Percentiles rank a stretch among this genome's conserved stretches.
These are phyloP conservation scores for Drosophila merina DNA, from an alignment of 2,888 invertebrate genomes.

Conservation along the genomic window DNA sequence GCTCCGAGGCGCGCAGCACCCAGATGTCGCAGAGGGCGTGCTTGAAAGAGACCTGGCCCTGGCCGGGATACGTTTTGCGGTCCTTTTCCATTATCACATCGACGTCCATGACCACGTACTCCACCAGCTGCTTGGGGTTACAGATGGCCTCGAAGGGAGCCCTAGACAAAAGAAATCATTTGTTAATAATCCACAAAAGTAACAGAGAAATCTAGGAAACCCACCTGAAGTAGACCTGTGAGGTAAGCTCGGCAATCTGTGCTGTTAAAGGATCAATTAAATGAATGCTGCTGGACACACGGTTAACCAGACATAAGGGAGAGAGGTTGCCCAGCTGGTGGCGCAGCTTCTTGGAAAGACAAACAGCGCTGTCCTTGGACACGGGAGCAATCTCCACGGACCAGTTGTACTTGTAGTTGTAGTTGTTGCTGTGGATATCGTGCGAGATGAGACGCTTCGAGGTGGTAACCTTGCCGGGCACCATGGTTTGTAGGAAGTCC, in stretches of 20 bases:
- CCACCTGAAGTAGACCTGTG: constrained; percentile 92
- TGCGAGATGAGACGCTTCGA: constrained; percentile 98
- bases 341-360: constrained; percentile 93
- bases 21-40: constrained; percentile 97
- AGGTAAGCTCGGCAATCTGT: constrained; percentile 94
- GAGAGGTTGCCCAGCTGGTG: constrained; percentile 94
- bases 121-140: constrained; percentile 94
- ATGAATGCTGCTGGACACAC: constrained; percentile 95
- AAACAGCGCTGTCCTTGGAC: constrained; percentile 97
- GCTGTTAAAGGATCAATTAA: constrained; percentile 95
- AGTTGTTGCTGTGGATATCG: constrained; percentile 97
- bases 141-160: constrained; percentile 94
- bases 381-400: constrained; percentile 98
- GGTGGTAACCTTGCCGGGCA: constrained; percentile 94
- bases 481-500: constrained; percentile 94
- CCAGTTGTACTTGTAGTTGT: constrained; percentile 97
- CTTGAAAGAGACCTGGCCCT: constrained; percentile 93
- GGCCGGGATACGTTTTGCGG: constrained; percentile 92
- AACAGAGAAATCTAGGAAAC: neutral
- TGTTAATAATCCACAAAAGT: neutral
- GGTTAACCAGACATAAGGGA: constrained; percentile 93
- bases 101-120: constrained; percentile 97
- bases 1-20: constrained; percentile 94
- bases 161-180: neutral
- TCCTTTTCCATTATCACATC: constrained; percentile 88